Evolutionary conservation across 2,888 invertebrate species (phyloP).

Genomic region (Gastracanthus pulcherrimus): DNA sequence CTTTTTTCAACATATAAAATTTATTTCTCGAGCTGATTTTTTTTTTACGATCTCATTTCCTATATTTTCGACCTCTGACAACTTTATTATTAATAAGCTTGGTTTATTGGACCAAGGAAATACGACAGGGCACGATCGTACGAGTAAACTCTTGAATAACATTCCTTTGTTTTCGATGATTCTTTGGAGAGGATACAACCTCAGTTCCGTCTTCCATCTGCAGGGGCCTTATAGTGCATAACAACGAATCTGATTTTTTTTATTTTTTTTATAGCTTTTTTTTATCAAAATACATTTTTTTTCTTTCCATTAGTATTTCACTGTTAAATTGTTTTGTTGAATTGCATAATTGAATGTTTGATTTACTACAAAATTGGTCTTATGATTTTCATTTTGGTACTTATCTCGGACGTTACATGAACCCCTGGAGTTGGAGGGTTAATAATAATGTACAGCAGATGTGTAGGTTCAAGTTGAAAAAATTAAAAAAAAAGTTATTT

Average conservation of each 20-base stretch:
- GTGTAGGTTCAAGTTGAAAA: constrained; percentile 40
- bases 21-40: constrained; percentile 48
- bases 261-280: constrained; percentile 3
- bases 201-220: constrained; percentile 51
- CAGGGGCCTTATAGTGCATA: constrained; percentile 44
- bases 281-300: neutral
- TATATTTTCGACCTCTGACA: constrained; percentile 44
- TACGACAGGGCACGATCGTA: constrained; percentile 44
- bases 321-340: constrained; percentile 1
- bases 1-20: constrained; percentile 47
- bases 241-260: constrained; percentile 32
- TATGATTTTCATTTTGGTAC: constrained; percentile 20
- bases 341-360: constrained; percentile 3
- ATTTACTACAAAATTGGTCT: neutral
- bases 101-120: constrained; percentile 54
- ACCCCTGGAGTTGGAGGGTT: constrained; percentile 51
- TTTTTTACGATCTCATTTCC: constrained; percentile 48
- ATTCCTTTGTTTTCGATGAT: constrained; percentile 55
- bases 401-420: constrained; percentile 23
- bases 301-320: constrained; percentile 4
- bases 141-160: constrained; percentile 52
- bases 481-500: constrained; percentile 43
- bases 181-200: constrained; percentile 41
- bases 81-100: constrained; percentile 49
- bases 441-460: constrained; percentile 48